A percentile compares a stretch with the other conserved stretches of the same genome.
These are phyloP conservation scores for Arizona elegans DNA, from an alignment of 2,113 vertebrate species.

Conservation along the genomic window DNA sequence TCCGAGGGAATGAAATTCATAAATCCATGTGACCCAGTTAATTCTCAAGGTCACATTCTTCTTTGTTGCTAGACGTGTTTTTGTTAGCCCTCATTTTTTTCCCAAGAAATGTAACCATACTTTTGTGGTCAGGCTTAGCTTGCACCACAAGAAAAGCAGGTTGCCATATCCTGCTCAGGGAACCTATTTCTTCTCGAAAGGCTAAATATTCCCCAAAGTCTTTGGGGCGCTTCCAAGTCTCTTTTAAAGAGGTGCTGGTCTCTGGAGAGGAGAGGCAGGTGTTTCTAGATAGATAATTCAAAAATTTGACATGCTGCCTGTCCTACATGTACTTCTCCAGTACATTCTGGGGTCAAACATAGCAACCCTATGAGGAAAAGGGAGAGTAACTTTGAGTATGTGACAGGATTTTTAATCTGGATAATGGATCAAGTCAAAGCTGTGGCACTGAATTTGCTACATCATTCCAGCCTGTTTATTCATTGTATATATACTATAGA, in stretches of 20 bases:
- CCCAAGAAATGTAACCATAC: slow-evolving; percentile 8
- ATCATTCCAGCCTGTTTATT: background rate
- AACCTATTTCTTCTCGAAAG: background rate
- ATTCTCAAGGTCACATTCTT: background rate
- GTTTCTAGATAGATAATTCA: background rate
- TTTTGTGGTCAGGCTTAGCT: background rate
- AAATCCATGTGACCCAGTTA: accelerated
- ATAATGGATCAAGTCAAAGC: background rate
- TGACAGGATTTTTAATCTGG: background rate
- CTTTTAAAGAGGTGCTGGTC: background rate
- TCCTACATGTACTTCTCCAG: background rate
- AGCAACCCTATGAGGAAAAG: background rate
- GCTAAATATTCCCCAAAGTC: background rate
- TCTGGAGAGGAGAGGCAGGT: background rate
- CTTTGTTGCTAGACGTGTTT: background rate
- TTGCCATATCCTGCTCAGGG: background rate
- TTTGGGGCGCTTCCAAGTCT: accelerated
- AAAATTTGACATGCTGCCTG: background rate
- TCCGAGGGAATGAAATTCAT: slow-evolving; percentile 4
- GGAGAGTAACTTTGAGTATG: background rate
- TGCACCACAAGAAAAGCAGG: background rate
- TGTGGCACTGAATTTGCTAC: background rate
- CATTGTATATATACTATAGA: background rate
- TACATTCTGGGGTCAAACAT: background rate
- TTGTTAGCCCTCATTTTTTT: background rate